phyloP scores from a whole-genome alignment of 92 coral and sea anemone genomes.

The Zoanthus sansibaricus region DNA sequence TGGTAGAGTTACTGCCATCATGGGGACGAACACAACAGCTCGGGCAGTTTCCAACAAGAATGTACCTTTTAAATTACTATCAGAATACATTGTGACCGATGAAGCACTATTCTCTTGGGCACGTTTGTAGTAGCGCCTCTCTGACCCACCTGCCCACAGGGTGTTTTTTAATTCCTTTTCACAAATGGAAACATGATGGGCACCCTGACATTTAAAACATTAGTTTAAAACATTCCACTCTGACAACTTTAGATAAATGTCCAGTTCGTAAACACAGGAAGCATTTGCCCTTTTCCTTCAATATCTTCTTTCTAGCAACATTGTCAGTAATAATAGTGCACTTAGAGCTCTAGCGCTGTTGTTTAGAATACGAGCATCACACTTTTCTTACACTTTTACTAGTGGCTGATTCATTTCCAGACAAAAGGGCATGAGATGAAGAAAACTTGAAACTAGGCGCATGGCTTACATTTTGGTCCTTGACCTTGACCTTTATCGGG shows the following conservation, averaged over 20 bases:
- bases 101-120: background rate
- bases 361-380: background rate
- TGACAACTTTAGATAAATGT: background rate
- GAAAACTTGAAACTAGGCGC: background rate
- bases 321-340: background rate
- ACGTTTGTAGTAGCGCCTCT: background rate
- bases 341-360: background rate
- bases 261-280: background rate
- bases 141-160: background rate
- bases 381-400: background rate
- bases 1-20: background rate
- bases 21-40: no score
- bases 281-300: background rate
- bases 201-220: background rate
- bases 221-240: background rate
- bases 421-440: background rate
- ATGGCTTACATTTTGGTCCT: background rate
- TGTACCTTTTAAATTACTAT: background rate
- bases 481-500: background rate
- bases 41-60: no score
- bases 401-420: background rate
- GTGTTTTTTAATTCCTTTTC: background rate
- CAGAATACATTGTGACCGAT: background rate
- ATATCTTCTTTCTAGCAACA: background rate
- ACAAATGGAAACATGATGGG: background rate